Evolutionary conservation across 1,140 invertebrate genomes (phyloP).

Genomic region (Metaphire vulgaris): DNA sequence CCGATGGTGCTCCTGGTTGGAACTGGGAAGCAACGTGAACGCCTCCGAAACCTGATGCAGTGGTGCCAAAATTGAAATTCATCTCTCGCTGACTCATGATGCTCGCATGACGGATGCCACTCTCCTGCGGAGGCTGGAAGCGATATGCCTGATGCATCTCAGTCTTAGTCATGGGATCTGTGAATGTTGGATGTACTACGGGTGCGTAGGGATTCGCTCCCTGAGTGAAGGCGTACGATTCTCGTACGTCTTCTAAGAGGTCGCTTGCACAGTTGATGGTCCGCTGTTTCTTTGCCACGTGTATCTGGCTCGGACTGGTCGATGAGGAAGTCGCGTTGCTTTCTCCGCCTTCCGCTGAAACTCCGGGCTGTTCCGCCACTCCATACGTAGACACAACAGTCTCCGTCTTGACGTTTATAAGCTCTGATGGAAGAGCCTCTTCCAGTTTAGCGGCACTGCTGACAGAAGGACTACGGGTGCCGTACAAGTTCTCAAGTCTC

Average conservation of each 20-base stretch:
- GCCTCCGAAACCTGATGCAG: not conserved
- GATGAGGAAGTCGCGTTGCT: not conserved
- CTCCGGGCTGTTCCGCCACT: not conserved
- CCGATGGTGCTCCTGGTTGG: not conserved
- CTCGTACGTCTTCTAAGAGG: conserved; percentile 26
- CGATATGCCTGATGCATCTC: not conserved
- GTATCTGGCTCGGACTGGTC: conserved; percentile 15
- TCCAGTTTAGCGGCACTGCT: conserved; percentile 5
- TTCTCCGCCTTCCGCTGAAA: conserved; percentile 4
- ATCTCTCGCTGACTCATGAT: not conserved
- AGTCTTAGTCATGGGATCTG: not conserved
- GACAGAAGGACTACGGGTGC: conserved; percentile 3
- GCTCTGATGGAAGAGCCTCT: conserved; percentile 15
- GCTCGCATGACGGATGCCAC: not conserved
- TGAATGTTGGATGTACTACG: not conserved
- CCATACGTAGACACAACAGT: not conserved
- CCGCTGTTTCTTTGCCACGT: conserved; percentile 25
- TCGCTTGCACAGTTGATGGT: conserved; percentile 26
- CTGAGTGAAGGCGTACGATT: conserved; percentile 21
- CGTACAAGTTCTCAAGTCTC: too few relatives aligned
- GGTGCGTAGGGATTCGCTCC: conserved; percentile 19
- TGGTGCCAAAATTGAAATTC: not conserved
- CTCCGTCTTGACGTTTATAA: not conserved
- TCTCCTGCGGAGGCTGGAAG: not conserved
- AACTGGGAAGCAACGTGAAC: not conserved